Evolutionary conservation across 1,140 invertebrate genomes (phyloP), one percentile per base, ranked within the genome.

Genomic region (Agraylea sexmaculata): DNA sequence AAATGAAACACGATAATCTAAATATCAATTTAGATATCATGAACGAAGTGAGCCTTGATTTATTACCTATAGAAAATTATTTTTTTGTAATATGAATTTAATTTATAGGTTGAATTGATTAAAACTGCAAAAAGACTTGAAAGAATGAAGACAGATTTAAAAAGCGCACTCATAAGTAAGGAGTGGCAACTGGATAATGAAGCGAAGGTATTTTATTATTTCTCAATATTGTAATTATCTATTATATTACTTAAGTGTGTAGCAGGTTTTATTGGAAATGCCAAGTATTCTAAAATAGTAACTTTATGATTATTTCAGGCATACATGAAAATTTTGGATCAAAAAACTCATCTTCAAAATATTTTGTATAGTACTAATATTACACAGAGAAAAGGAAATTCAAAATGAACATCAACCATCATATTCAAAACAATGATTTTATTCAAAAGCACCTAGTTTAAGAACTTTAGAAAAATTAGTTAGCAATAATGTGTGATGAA

Each of bases 181-280:
- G 65, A 69, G 45, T 67, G 64, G 62, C 57, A 59, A 20, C 50
- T 69, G 40, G 66, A 69, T 51, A 65, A 62, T 1, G 64, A 69
- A 52, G 67, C 66, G 20, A 68, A 68, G 59, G 66, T 68, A 54
- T 16, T 18, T 8, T 18, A 37, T 22, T 7, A 37, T 10, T 4
- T 7, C 23, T 36, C 18, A 11, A 23, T 37, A 15, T 4, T 17
- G 4, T 7, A 35, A 35, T 31, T 31, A 13, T 8, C 5, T 31
- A 18, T 4, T 18, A 35, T 18, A 12, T 31, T 21, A 32, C 22
- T 15, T 40, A n/a, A 20, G 12, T 31, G 15, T 11, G 32, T 27
- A 40, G 4, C 18, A 15, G 3, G 7, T 25, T 41, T 11, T n/a
- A 25, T 25, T n/a, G n/a, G n/a, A 25, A 25, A 25, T 25, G 23